Base-by-base conservation (phyloP, 2,113 vertebrate species). In the Girardinichthys multiradiatus region DNA sequence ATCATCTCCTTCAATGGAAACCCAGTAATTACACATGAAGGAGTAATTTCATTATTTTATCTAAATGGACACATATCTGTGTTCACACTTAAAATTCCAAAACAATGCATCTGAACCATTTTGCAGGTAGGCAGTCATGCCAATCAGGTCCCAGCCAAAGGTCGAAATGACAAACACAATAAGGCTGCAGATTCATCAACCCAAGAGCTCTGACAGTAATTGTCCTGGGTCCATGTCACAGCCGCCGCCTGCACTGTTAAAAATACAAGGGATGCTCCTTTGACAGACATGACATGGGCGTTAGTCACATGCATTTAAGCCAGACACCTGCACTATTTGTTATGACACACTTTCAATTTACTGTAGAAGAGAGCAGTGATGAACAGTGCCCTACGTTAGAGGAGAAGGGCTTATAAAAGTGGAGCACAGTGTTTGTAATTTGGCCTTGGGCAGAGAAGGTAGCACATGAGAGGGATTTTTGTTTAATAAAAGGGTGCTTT, bases 311-410 rank as follows among this genome's bases (percentile, higher is more conserved):
- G 64, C 80, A 48, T 92, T 92, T 91, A 89, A 88, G 74, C 69
- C 73, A 60, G 85, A 89, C 88, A 80, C 83, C 80, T 76, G 85
- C 77, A 68, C 82, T 68, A 89, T 90, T 87, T 89, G 87, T 89
- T 87, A 82, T 91, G 90, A 91, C 90, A 89, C 84, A 85, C 83
- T 92, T 92, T 91, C 88, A 89, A 87, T 92, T 93, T 89, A 39
- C 33, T 64, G n/a, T 27, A 71, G 77, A 24, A 5, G 0, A 27
- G 74, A 83, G 17, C 59, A 19, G 57, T 58, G 82, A 89, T 82
- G 86, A 83, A 68, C 67, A 30, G 70, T 73, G 76, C 48, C 74
- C 74, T 70, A 12, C 1, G 64, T 59, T 70, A 75, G 74, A 64
- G 74, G 74, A 59, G 39, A 79, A 42, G 58, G 63, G 59, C 64